A percentile compares a stretch with the other conserved stretches of the same genome.
These are phyloP conservation scores for Glossosoma conforme DNA, from an alignment of 1,140 invertebrate species.

Conservation along the genomic window DNA sequence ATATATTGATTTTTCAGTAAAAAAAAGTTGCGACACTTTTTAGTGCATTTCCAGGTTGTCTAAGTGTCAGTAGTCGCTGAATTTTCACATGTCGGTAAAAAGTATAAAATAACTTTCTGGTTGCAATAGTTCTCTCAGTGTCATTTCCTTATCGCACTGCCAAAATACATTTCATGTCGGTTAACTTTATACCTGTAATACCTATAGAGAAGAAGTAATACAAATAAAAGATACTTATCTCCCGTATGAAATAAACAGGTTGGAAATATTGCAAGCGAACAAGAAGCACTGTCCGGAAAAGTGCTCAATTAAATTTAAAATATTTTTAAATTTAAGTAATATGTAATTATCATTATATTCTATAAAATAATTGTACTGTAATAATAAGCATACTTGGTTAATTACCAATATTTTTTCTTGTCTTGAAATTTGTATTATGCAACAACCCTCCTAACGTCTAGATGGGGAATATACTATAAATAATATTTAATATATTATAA, in stretches of 20 bases:
- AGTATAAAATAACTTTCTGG: conserved; percentile 12
- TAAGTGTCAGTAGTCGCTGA: conserved; percentile 1
- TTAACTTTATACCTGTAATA: conserved; percentile 27
- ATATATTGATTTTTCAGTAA: too few species aligned
- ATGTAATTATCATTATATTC: too few species aligned
- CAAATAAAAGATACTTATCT: conserved; percentile 31
- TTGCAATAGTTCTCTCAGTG: conserved; percentile 25
- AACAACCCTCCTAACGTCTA: too few species aligned
- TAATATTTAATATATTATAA: too few species aligned
- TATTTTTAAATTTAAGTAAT: too few species aligned
- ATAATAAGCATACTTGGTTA: too few species aligned
- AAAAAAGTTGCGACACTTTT: too few species aligned
- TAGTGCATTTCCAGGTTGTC: too few species aligned
- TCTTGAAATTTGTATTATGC: too few species aligned
- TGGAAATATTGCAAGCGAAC: conserved; percentile 16
- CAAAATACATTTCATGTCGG: conserved; percentile 30
- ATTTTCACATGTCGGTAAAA: conserved; percentile 2
- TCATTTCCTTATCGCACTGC: conserved; percentile 31
- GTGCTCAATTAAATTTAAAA: conserved; percentile 1
- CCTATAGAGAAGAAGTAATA: conserved; percentile 14
- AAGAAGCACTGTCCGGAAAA: background rate
- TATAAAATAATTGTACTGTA: too few species aligned
- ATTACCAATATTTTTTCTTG: too few species aligned
- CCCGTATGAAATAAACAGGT: conserved; percentile 27
- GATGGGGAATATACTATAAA: too few species aligned